phyloP scores from a whole-genome alignment of 2,113 vertebrate species.

The Vireo altiloquus region DNA sequence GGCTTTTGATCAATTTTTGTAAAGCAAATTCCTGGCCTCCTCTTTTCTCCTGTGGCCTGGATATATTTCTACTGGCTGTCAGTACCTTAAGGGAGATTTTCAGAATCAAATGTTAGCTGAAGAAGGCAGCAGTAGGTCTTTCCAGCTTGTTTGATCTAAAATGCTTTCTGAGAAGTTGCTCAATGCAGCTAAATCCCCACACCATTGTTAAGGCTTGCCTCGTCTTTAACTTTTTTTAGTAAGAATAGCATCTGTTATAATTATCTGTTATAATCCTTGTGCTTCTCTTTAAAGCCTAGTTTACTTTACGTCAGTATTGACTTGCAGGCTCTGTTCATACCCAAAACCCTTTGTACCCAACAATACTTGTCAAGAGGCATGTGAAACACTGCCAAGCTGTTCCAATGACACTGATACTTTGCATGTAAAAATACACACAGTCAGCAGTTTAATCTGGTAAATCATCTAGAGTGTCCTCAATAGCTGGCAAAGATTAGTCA shows the following conservation, averaged over 20 bases:
- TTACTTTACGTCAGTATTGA: background rate
- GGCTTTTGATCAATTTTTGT: background rate
- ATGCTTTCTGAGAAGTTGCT: background rate
- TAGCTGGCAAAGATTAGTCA: background rate
- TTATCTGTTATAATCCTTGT: background rate
- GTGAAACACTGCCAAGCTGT: background rate
- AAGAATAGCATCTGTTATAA: background rate
- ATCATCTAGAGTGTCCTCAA: background rate
- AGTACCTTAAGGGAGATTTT: background rate
- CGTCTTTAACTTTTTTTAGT: background rate
- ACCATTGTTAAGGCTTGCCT: background rate
- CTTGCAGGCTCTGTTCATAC: background rate
- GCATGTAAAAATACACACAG: background rate
- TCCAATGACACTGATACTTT: background rate
- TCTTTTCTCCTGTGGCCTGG: background rate
- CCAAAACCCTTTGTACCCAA: background rate
- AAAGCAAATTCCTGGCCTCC: background rate
- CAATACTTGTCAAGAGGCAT: background rate
- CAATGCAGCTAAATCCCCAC: background rate
- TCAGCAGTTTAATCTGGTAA: conserved; percentile 8
- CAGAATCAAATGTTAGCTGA: background rate
- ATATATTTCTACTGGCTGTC: background rate
- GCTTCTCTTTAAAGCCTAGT: background rate
- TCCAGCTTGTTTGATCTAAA: background rate
- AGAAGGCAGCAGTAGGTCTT: background rate